A percentile compares a stretch with the other conserved stretches of the same genome.
phyloP scores from a whole-genome alignment of 2,888 invertebrate genomes.

The Cetonia aurata region DNA sequence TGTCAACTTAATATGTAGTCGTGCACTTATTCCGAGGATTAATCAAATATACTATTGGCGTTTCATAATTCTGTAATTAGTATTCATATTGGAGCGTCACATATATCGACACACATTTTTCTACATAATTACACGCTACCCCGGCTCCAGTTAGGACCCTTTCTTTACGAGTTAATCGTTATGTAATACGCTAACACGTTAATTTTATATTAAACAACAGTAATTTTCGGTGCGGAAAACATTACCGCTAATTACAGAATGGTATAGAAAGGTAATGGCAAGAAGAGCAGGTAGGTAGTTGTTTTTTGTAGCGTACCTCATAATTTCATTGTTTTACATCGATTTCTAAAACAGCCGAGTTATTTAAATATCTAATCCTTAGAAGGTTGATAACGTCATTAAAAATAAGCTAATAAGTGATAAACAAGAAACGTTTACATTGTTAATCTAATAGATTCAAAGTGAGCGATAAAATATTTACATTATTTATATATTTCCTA shows the following conservation, averaged over 20 bases:
- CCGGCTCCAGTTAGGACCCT: neutral
- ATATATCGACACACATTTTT: conserved; percentile 32
- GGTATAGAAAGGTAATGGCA: conserved; percentile 3
- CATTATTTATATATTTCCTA: too few species aligned
- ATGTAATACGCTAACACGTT: neutral
- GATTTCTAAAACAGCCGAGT: too few species aligned
- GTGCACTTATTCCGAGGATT: conserved; percentile 28
- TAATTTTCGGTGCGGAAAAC: conserved; percentile 21
- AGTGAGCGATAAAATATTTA: too few species aligned
- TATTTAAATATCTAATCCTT: too few species aligned
- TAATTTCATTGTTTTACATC: neutral
- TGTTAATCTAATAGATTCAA: too few species aligned
- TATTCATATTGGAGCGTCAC: conserved; percentile 12
- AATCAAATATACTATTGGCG: conserved; percentile 14
- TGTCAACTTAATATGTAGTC: neutral
- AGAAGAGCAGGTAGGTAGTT: neutral
- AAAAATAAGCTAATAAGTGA: too few species aligned
- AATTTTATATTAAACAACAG: conserved; percentile 15
- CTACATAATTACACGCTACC: conserved; percentile 22
- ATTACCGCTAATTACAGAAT: conserved; percentile 1
- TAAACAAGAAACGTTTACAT: too few species aligned
- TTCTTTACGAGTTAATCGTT: neutral
- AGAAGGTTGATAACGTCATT: too few species aligned
- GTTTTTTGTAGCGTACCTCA: neutral
- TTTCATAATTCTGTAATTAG: conserved; percentile 34